These are phyloP conservation scores for Zaprionus kolodkinae DNA, from an alignment of 1,140 invertebrate species.

Conservation along the genomic window DNA sequence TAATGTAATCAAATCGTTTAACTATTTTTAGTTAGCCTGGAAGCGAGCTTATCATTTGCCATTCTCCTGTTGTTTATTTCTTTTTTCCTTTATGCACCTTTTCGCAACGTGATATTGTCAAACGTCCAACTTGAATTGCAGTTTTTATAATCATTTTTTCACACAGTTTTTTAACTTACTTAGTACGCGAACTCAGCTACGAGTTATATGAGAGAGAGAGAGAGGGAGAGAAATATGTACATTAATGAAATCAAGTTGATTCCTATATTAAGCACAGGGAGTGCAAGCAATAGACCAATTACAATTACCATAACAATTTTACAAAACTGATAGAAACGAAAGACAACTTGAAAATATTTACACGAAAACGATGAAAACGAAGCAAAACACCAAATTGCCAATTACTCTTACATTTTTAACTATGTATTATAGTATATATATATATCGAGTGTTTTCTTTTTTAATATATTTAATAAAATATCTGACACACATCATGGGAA, in stretches of 20 bases:
- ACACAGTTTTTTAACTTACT: conserved; percentile 19
- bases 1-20: conserved; percentile 53
- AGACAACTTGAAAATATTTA: conserved; percentile 39
- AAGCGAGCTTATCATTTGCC: conserved; percentile 57
- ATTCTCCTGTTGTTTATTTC: conserved; percentile 52
- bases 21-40: conserved; percentile 74
- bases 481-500: conserved; percentile 48
- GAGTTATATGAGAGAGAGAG: not conserved
- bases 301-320: conserved; percentile 34
- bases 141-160: conserved; percentile 56
- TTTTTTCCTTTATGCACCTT: conserved; percentile 40
- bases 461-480: conserved; percentile 12
- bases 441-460: not conserved
- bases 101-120: conserved; percentile 79
- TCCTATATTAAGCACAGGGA: conserved; percentile 72
- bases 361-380: conserved; percentile 25
- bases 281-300: conserved; percentile 79
- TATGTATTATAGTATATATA: not conserved
- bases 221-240: conserved; percentile 12
- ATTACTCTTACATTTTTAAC: conserved; percentile 50
- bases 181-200: conserved; percentile 9
- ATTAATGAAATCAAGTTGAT: conserved; percentile 59
- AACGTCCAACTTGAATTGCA: conserved; percentile 80
- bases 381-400: conserved; percentile 69
- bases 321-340: conserved; percentile 36